A percentile compares a stretch with the other conserved stretches of the same genome.
These are phyloP conservation scores for Pteropus rufus DNA, from an alignment of 2,797 vertebrate genomes.

Conservation along the genomic window DNA sequence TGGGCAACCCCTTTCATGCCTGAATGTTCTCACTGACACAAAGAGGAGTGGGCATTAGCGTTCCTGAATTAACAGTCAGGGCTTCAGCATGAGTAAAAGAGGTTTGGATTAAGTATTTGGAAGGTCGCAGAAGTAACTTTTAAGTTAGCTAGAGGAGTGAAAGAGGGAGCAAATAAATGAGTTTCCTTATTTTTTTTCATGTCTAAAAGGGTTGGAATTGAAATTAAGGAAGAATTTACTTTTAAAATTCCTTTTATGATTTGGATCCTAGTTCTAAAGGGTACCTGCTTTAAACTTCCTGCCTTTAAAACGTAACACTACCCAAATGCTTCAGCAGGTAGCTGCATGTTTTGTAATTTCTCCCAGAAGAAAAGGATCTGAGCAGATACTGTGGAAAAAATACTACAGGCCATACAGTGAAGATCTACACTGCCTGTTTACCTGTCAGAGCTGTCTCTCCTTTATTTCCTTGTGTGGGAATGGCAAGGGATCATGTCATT, in stretches of 20 bases:
- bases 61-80: not conserved
- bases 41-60: not conserved
- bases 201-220: not conserved
- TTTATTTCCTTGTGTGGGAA: not conserved
- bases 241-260: slow-evolving; percentile 22
- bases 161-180: not conserved
- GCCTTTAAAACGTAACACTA: slow-evolving; percentile 8
- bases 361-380: slow-evolving; percentile 74
- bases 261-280: not conserved
- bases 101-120: not conserved
- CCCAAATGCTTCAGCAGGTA: slow-evolving; percentile 64
- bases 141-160: slow-evolving; percentile 7
- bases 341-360: slow-evolving; percentile 72
- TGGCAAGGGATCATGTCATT: not conserved
- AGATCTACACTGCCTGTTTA: slow-evolving; percentile 53
- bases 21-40: not conserved
- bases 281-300: slow-evolving; percentile 13
- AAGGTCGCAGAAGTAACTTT: slow-evolving; percentile 12
- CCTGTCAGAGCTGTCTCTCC: not conserved
- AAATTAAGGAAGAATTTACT: slow-evolving; percentile 6
- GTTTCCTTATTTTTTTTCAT: not conserved
- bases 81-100: not conserved
- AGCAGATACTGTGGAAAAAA: slow-evolving; percentile 65
- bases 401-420: not conserved
- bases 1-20: not conserved